A percentile compares a stretch with the other conserved stretches of the same genome.
phyloP scores from a whole-genome alignment of 2,888 invertebrate species.

The Cephus pulcher region DNA sequence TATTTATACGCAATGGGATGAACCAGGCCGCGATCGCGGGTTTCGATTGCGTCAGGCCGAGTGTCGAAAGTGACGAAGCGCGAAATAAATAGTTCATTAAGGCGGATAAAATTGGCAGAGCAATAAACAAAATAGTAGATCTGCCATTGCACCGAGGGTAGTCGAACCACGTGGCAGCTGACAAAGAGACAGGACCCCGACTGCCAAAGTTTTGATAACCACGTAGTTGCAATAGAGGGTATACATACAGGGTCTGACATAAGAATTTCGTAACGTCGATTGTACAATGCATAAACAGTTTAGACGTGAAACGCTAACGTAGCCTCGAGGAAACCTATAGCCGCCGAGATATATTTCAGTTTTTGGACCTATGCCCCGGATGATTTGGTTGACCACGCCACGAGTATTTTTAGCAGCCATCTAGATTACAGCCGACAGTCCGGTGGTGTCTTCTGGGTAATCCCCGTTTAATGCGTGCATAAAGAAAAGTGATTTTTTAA shows the following conservation, averaged over 20 bases:
- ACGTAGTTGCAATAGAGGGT: background rate
- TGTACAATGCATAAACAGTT: background rate
- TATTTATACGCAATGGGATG: background rate
- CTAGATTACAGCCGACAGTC: slow-evolving; percentile 47
- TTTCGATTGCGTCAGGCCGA: background rate
- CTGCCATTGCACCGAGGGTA: background rate
- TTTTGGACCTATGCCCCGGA: slow-evolving; percentile 55
- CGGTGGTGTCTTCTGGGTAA: slow-evolving; percentile 18
- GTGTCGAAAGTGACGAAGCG: background rate
- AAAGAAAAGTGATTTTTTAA: background rate
- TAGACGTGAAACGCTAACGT: background rate
- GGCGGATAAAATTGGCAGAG: background rate
- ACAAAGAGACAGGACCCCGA: background rate
- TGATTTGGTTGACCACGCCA: slow-evolving; percentile 58
- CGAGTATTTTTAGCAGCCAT: slow-evolving; percentile 60
- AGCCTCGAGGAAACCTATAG: slow-evolving; percentile 3
- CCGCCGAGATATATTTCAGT: slow-evolving; percentile 44
- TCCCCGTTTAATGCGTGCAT: background rate
- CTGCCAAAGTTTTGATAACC: slow-evolving; percentile 18
- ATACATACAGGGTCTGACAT: background rate
- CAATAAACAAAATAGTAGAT: background rate
- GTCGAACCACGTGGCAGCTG: background rate
- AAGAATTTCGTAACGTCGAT: slow-evolving; percentile 3
- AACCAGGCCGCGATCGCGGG: background rate
- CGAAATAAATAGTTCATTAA: background rate